Evolutionary conservation across 2,888 invertebrate genomes (phyloP).

Genomic region (Athrips mouffetella): DNA sequence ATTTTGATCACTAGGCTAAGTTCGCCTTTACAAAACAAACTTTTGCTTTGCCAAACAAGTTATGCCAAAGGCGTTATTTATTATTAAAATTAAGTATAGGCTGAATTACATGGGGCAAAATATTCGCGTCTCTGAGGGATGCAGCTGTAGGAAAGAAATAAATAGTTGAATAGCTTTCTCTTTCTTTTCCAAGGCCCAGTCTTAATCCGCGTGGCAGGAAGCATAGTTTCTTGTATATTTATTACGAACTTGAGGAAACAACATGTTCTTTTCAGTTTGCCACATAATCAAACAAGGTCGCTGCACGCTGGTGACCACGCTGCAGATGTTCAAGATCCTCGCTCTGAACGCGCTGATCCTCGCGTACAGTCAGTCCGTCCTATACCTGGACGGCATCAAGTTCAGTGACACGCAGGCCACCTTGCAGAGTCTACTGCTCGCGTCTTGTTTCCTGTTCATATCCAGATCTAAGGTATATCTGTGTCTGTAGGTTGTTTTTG

Average conservation of each 20-base stretch:
- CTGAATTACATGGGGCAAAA: too few relatives aligned
- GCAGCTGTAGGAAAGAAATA: too few relatives aligned
- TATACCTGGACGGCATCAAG: constrained; percentile 98
- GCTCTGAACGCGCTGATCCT: constrained; percentile 98
- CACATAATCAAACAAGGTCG: constrained; percentile 99
- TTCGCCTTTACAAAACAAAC: too few relatives aligned
- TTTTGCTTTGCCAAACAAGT: too few relatives aligned
- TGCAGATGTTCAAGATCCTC: constrained; percentile 99
- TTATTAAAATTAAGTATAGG: too few relatives aligned
- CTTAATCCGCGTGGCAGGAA: not conserved
- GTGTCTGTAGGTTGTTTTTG: too few relatives aligned
- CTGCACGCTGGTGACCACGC: constrained; percentile 98
- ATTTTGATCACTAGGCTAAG: too few relatives aligned
- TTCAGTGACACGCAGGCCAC: constrained; percentile 99
- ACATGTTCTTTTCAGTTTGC: constrained; percentile 83
- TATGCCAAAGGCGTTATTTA: too few relatives aligned
- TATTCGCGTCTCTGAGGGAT: not conserved
- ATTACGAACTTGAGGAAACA: not conserved
- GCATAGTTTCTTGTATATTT: not conserved
- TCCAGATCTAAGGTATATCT: constrained; percentile 93
- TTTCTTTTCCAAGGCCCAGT: too few relatives aligned
- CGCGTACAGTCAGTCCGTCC: constrained; percentile 98
- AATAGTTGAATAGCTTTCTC: too few relatives aligned
- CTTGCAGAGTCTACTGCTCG: constrained; percentile 95
- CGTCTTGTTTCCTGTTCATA: constrained; percentile 98